Base-by-base conservation (phyloP, 1,140 invertebrate genomes). In the Drosophila melanica region DNA sequence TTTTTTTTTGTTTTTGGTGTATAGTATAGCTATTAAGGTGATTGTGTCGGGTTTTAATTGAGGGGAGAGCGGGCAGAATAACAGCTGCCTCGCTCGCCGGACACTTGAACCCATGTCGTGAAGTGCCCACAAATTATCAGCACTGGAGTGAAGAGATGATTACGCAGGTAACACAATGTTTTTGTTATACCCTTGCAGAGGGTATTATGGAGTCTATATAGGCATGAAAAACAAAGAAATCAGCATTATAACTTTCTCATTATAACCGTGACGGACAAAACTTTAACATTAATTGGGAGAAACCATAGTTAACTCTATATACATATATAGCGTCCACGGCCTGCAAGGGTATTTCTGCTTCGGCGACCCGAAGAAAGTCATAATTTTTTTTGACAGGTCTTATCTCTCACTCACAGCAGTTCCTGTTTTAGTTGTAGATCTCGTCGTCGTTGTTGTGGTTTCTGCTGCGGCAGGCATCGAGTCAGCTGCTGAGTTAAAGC, bases 321-420 rank as follows among this genome's bases (percentile, higher is more conserved):
- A 33, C 0, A 33, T 33, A 9, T 9, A 9, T 33, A 33, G 30
- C 30, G 12, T 3, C 1, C 12, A 44, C 1, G 5, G 0, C 4
- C 4, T 30, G 23, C 23, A 5, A 50, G 48, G 44, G 44, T 30
- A 33, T 30, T 30, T 9, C 8, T n/a, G n/a, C n/a, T 30, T 50
- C 20, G 27, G 48, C 23, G 4, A 1, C 14, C 27, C 27, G 27
- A 30, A 14, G 12, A 10, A 14, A n/a, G 7, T 14, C 9, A n/a
- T 33, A 27, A 27, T 27, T 2, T 27, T 7, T 16, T 33, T 33
- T 23, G 33, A 8, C 33, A 50, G 41, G 47, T 55, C 53, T 85
- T 75, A 75, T 78, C 81, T 44, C 65, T 63, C 81, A 86, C 81
- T 86, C 81, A 86, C 81, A 86, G 82, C 48, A 85, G 67, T 74